Evolutionary conservation across 2,888 invertebrate genomes (phyloP).

Genomic region (Auanema freiburgensis): DNA sequence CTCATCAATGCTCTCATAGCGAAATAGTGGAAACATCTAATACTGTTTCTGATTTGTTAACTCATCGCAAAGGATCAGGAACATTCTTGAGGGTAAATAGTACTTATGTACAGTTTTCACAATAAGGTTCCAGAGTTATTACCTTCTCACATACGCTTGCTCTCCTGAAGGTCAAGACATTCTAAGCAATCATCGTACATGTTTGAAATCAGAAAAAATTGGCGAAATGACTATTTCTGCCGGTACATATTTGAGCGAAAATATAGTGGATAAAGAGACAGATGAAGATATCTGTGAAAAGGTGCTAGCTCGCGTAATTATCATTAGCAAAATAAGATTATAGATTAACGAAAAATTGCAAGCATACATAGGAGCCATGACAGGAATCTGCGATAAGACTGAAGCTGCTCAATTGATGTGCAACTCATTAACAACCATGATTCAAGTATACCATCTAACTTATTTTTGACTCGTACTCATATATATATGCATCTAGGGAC

Average conservation of each 20-base stretch:
- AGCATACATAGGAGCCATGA: constrained; percentile 58
- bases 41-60: constrained; percentile 54
- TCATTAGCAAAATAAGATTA: background rate
- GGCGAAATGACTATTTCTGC: constrained; percentile 64
- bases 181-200: constrained; percentile 54
- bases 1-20: constrained; percentile 55
- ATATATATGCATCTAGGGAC: no score
- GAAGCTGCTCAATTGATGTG: constrained; percentile 62
- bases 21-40: constrained; percentile 58
- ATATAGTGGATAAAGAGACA: constrained; percentile 55
- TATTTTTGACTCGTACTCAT: no score
- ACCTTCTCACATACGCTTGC: constrained; percentile 61
- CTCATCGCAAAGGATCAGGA: constrained; percentile 61
- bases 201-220: constrained; percentile 57
- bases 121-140: constrained; percentile 49
- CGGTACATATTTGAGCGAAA: constrained; percentile 62
- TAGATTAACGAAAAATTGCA: constrained; percentile 54
- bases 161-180: constrained; percentile 61
- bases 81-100: constrained; percentile 52
- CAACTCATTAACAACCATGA: constrained; percentile 57
- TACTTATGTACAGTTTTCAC: background rate
- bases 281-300: constrained; percentile 51
- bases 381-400: constrained; percentile 53
- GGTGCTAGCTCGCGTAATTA: constrained; percentile 18
- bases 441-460: constrained; percentile 48